Base-by-base conservation (phyloP, 2,797 vertebrate genomes). In the Ptychadena robeensis region DNA sequence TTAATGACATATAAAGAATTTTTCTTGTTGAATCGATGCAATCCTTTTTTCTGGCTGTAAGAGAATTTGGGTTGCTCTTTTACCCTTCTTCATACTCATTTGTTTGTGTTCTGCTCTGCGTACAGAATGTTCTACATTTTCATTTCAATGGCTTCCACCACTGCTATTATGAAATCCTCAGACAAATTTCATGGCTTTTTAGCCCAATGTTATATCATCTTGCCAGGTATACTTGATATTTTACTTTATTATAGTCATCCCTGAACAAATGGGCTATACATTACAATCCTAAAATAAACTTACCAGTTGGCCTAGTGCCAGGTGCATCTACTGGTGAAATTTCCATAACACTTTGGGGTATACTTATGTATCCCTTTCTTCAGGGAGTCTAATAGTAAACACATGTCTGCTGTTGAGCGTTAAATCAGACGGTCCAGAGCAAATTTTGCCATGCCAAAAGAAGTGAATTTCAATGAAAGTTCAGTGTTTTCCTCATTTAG, bases 401-500 rank as follows among this genome's bases (percentile, higher is more conserved):
- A 85, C 22, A 76, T 85, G 83, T 81, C 72, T 80, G 69, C 40
- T 53, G 11, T 64, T 69, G 25, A 76, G 68, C 66, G 74, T 85
- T 71, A 80, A 76, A 80, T 85, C 64, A 80, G 76, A 77, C 25
- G 57, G 53, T 75, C 71, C 74, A 69, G 14, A 75, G 70, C 57
- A 75, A 70, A 85, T 85, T 80, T 80, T 80, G 66, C n/a, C 30
- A 44, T 85, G 77, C 82, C 78, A 85, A 69, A 66, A 84, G 63
- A 84, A 67, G 64, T 80, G 71, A 67, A 84, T 85, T 85, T 85
- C 72, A 64, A 73, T 85, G 72, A 75, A 80, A 61, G 77, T 75
- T 75, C 82, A 75, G 72, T 85, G 78, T 75, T 85, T 85, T 85
- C 72, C 69, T 80, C 75, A 66, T 85, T 80, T 69, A 70, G 64